Evolutionary conservation across 2,113 vertebrate genomes (phyloP).

Genomic region (Podilymbus podiceps): DNA sequence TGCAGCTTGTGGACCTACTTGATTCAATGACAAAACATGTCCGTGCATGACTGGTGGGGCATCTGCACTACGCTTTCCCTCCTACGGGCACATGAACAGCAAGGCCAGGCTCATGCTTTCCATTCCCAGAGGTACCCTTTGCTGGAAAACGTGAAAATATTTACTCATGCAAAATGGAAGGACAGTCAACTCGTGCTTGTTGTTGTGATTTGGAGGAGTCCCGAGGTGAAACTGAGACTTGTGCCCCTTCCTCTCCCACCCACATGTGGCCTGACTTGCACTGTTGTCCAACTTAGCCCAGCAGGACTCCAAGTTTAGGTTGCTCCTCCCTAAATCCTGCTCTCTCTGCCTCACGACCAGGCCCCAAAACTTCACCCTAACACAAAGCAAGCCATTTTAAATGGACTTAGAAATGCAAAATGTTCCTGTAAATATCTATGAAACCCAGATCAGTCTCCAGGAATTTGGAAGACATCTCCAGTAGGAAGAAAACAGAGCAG

Average conservation of each 20-base stretch:
- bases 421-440: background rate
- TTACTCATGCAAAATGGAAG: background rate
- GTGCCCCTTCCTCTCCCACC: background rate
- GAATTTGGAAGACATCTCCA: background rate
- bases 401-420: background rate
- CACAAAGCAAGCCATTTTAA: background rate
- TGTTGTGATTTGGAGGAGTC: background rate
- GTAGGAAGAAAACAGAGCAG: background rate
- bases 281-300: background rate
- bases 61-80: background rate
- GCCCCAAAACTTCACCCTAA: background rate
- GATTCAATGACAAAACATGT: background rate
- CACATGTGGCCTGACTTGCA: fast-evolving
- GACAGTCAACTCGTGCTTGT: background rate
- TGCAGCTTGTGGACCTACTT: background rate
- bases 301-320: background rate
- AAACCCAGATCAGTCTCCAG: background rate
- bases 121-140: background rate
- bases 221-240: background rate
- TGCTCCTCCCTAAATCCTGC: fast-evolving
- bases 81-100: background rate
- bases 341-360: background rate
- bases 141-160: background rate
- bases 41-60: fast-evolving
- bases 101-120: background rate